Percentiles rank a stretch among this genome's conserved stretches.
Evolutionary conservation across 2,888 invertebrate species (phyloP).

Genomic region (Heliconius sara): DNA sequence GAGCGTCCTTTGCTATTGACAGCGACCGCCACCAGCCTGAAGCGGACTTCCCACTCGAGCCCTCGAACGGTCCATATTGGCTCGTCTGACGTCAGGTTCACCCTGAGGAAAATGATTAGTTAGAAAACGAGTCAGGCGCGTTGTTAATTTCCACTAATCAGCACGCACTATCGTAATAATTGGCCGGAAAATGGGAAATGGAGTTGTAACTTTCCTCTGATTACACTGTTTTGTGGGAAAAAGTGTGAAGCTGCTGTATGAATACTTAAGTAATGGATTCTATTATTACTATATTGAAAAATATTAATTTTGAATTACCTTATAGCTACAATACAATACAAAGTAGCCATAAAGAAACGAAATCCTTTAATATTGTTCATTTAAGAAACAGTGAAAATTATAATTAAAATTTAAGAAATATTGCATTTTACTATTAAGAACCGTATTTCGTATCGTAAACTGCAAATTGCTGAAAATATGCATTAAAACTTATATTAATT

Average conservation of each 20-base stretch:
- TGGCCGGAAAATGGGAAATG: no score
- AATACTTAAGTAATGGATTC: no score
- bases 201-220: no score
- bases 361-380: neutral
- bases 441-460: neutral
- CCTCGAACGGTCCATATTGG: slow-evolving; percentile 91
- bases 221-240: no score
- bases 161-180: no score
- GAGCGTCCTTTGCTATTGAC: slow-evolving; percentile 93
- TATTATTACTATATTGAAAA: no score
- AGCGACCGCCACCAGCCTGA: slow-evolving; percentile 90
- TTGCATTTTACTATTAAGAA: slow-evolving; percentile 3
- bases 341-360: neutral
- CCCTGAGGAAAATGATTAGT: slow-evolving; percentile 60
- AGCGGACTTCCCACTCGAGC: slow-evolving; percentile 91
- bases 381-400: neutral
- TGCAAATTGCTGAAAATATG: slow-evolving; percentile 15
- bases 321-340: no score
- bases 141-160: no score
- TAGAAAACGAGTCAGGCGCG: neutral
- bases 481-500: slow-evolving; percentile 24
- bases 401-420: neutral
- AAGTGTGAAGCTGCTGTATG: no score
- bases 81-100: slow-evolving; percentile 87
- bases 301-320: no score